Base-by-base conservation (phyloP, 2,113 vertebrate genomes). In the Protobothrops mucrosquamatus region DNA sequence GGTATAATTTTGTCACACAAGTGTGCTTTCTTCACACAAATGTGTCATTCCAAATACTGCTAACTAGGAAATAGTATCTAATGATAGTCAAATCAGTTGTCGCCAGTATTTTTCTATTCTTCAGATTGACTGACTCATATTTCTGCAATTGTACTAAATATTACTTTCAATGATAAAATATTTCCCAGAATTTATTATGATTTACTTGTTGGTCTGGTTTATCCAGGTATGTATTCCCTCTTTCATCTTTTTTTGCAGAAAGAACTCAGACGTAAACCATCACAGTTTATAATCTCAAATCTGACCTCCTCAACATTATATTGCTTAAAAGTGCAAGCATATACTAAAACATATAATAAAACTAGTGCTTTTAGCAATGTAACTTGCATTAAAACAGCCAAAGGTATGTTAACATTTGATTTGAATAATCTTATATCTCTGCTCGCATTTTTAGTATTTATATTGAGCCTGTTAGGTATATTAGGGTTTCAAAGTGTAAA, bases 241-340 rank as follows among this genome's bases (percentile, higher is more conserved):
- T 24, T 52, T 34, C 1, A 90, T 1, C 90, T 95, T 95, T 91
- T 48, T 85, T 86, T 93, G 39, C 88, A 97, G 97, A 92, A 88
- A 88, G 8, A 89, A 59, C 34, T 89, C 4, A 94, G 93, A 23
- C 29, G 93, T 90, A 74, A 95, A 29, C 55, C 85, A 64, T 90
- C 87, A 0, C 91, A 96, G 3, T 94, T 94, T 12, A 93, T 52
- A 0, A 3, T 98, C 0, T 2, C 43, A 3, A 20, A 88, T 0
- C 59, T 98, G 56, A 12, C 93, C 6, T 92, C 95, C 0, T 92
- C 92, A 0, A 95, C 48, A 0, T 22, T 93, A 4, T 98, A 98
- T 69, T 98, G 98, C 0, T 64, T 97, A 22, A 93, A 91, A 51
- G 97, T 92, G 0, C 96, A 96, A 94, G 96, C 95, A 0, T 26